Base-by-base conservation (phyloP, 2,888 invertebrate species). In the Agonopterix alstromeriana region DNA sequence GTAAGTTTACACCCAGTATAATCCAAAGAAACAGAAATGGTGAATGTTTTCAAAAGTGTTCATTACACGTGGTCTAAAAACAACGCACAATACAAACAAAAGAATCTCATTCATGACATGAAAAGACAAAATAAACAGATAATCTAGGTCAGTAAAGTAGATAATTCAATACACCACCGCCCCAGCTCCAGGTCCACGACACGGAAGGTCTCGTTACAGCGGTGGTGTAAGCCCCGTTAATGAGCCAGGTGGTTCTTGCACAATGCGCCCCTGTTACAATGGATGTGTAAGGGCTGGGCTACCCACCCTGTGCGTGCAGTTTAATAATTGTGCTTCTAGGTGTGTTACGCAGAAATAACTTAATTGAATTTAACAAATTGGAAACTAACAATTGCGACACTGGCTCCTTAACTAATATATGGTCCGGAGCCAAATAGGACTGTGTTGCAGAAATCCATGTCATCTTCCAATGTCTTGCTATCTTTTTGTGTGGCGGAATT, bases 171-270 rank as follows among this genome's bases (percentile, higher is more conserved):
- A 10, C 5, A 10, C 7, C 11, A 43, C 43, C 38, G n/a, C n/a
- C 8, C 11, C 43, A 41, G 11, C 40, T 27, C 44, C 35, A 43
- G 41, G 17, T 36, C 17, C 35, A 17, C 42, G 8, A 35, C 41
- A 38, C 10, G 35, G 47, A 10, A 50, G 50, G 50, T 50, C 50
- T 45, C 3, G n/a, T 7, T 43, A 44, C 8, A 38, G 11, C 35
- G 50, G 48, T 35, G 10, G 41, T 51, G 47, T 49, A 10, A 14
- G 51, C 65, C 55, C 61, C 63, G 70, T 67, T 85, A 85, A 84
- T 80, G 81, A 83, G 81, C 81, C 83, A 83, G 86, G 85, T 87
- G 86, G 82, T 70, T 63, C 64, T 58, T 63, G 67, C 71, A 83
- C 82, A 82, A 80, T 85, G 73, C 73, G 65, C 61, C 58, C 27